A percentile compares a stretch with the other conserved stretches of the same genome.
These are phyloP conservation scores for Falco punctatus DNA, from an alignment of 2,113 vertebrate species.

Conservation along the genomic window DNA sequence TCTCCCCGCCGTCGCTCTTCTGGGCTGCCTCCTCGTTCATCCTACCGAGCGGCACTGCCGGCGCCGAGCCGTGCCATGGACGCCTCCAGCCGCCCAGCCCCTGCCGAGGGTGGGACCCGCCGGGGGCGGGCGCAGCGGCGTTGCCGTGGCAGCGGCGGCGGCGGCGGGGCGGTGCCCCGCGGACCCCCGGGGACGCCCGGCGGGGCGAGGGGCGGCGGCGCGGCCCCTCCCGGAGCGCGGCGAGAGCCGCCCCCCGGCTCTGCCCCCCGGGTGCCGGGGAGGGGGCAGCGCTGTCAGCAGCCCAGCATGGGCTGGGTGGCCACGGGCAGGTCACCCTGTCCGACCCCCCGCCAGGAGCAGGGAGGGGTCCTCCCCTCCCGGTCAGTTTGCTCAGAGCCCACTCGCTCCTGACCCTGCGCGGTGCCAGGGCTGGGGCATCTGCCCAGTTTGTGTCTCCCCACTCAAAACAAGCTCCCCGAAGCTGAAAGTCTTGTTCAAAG, in stretches of 20 bases:
- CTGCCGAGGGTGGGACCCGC: not conserved
- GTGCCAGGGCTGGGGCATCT: not conserved
- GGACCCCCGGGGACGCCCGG: no score
- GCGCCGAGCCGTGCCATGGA: constrained; percentile 62
- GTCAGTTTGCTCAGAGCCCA: not conserved
- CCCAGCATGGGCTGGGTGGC: no score
- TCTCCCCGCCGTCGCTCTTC: constrained; percentile 88
- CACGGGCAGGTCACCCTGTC: no score
- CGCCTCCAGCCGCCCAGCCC: constrained; percentile 11
- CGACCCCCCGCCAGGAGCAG: no score
- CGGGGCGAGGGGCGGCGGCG: no score
- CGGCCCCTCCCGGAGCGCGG: no score
- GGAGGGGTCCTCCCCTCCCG: no score
- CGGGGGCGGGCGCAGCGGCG: constrained; percentile 71
- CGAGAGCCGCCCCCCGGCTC: no score
- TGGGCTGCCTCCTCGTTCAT: constrained; percentile 84
- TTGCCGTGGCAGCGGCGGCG: constrained; percentile 91
- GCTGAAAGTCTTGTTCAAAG: not conserved
- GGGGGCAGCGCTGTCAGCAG: no score
- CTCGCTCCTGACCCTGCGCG: rapidly evolving
- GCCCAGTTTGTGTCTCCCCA: rapidly evolving
- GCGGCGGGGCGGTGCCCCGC: constrained; percentile 41
- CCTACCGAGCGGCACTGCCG: constrained; percentile 40
- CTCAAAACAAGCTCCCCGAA: rapidly evolving
- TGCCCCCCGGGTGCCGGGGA: no score